Evolutionary conservation across 1,140 invertebrate genomes (phyloP).

Genomic region (Drosophila santomea): DNA sequence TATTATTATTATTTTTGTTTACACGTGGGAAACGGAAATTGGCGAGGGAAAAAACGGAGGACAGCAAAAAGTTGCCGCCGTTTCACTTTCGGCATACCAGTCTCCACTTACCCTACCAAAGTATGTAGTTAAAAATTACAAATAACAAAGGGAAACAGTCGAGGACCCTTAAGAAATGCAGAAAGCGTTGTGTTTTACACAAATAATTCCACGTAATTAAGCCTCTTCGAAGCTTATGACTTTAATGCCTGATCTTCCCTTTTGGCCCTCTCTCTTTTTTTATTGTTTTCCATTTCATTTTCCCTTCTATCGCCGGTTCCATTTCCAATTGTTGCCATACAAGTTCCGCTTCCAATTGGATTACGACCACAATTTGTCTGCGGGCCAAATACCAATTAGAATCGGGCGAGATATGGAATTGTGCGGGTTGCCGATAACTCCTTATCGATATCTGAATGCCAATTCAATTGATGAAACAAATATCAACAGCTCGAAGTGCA

Average conservation of each 20-base stretch:
- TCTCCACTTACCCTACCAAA: constrained; percentile 11
- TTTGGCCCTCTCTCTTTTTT: not conserved
- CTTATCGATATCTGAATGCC: not conserved
- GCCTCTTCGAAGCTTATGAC: constrained; percentile 38
- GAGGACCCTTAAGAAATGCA: not conserved
- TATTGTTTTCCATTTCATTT: constrained; percentile 1
- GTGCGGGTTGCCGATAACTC: constrained; percentile 1
- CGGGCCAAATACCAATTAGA: constrained; percentile 35
- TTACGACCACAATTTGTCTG: constrained; percentile 38
- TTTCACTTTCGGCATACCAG: constrained; percentile 52
- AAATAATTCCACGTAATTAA: constrained; percentile 57
- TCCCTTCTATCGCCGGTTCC: constrained; percentile 7
- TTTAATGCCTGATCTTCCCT: not conserved
- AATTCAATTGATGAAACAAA: too few species aligned
- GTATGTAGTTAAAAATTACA: constrained; percentile 26
- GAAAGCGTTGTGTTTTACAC: constrained; percentile 7
- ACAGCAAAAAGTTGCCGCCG: constrained; percentile 31
- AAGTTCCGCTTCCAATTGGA: constrained; percentile 37
- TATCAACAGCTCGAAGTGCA: too few species aligned
- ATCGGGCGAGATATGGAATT: constrained; percentile 18
- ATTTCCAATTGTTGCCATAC: constrained; percentile 20
- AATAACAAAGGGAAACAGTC: constrained; percentile 14
- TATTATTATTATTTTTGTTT: constrained; percentile 65
- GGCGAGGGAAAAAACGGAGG: constrained; percentile 19
- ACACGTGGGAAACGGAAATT: constrained; percentile 73